phyloP scores from a whole-genome alignment of 2,113 vertebrate species.

The Pachyramphus minor region DNA sequence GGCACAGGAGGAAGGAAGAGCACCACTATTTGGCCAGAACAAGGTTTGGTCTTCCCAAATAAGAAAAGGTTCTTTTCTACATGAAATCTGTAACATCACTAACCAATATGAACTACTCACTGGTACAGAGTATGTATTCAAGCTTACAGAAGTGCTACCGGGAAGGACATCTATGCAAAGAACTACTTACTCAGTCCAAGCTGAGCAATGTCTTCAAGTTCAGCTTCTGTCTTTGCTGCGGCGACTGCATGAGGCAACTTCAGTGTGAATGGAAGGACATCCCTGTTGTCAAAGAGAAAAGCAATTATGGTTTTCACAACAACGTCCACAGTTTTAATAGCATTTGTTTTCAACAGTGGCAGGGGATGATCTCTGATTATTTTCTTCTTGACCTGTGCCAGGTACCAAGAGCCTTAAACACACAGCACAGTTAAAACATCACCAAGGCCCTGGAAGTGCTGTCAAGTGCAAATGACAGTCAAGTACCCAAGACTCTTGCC shows the following conservation, averaged over 20 bases:
- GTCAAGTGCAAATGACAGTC: not conserved
- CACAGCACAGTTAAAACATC: not conserved
- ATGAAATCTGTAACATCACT: not conserved
- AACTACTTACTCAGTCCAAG: conserved; percentile 85
- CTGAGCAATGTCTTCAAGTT: conserved; percentile 89
- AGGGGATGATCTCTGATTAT: not conserved
- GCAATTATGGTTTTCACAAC: not conserved
- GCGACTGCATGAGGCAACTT: conserved; percentile 88
- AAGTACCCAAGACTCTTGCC: not conserved
- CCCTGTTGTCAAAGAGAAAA: conserved; percentile 71
- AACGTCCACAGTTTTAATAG: not conserved
- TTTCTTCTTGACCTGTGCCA: not conserved
- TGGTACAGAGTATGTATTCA: not conserved
- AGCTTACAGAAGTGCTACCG: not conserved
- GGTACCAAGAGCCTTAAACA: not conserved
- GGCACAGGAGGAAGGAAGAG: not conserved
- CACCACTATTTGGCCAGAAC: not conserved
- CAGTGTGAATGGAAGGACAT: conserved; percentile 89
- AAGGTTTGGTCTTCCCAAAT: not conserved
- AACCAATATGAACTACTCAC: not conserved
- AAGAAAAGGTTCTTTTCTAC: not conserved
- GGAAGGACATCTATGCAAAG: not conserved
- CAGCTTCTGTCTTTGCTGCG: conserved; percentile 84
- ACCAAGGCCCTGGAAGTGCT: not conserved
- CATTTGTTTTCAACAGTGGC: not conserved